Conservation (phyloP, 2,888 invertebrate genomes). For the Oxyteleia sp. region DNA sequence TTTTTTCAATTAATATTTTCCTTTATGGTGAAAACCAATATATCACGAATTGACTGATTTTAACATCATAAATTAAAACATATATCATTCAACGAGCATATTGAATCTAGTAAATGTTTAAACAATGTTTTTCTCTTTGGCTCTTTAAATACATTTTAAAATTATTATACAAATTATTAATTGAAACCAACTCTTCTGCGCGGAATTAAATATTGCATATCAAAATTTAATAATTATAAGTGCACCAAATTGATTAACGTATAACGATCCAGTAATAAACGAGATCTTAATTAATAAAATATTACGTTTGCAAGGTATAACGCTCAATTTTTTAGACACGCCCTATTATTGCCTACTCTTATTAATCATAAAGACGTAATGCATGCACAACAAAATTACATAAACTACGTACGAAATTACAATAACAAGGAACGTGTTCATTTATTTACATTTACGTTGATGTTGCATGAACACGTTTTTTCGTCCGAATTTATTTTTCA, state of each 20-base stretch:
- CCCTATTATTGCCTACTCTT: neutral
- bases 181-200: too few relatives aligned
- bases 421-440: neutral
- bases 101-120: neutral
- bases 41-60: too few relatives aligned
- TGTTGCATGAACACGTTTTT: neutral
- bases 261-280: too few relatives aligned
- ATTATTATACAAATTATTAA: too few relatives aligned
- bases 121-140: neutral
- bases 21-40: neutral
- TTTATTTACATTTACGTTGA: neutral
- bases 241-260: too few relatives aligned
- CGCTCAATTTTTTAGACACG: neutral
- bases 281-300: too few relatives aligned
- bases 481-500: neutral
- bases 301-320: too few relatives aligned
- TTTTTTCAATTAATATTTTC: neutral
- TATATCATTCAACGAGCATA: neutral
- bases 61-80: slow-evolving; percentile 2
- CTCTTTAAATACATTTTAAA: too few relatives aligned
- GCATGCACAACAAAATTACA: neutral
- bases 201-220: too few relatives aligned
- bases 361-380: neutral
- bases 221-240: too few relatives aligned
- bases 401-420: neutral